These are phyloP conservation scores for Lepidurus couesii DNA, from an alignment of 1,140 invertebrate genomes.

Conservation along the genomic window DNA sequence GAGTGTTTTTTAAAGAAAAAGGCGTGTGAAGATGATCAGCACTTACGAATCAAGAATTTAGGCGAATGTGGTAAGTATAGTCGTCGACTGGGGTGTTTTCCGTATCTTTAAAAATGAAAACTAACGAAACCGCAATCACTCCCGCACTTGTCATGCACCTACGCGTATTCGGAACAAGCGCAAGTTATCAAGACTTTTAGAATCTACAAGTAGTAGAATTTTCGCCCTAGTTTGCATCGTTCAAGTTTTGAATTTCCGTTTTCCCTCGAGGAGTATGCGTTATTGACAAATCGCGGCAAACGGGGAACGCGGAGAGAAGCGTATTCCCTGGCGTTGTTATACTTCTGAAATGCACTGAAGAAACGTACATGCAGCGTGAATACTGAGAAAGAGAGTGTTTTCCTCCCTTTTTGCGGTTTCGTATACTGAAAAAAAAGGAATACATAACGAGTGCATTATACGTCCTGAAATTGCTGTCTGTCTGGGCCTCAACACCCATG, in stretches of 20 bases:
- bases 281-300: neutral
- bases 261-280: neutral
- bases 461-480: neutral
- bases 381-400: neutral
- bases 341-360: neutral
- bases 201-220: no score
- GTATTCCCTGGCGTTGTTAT: neutral
- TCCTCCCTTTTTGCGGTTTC: neutral
- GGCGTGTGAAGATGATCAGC: constrained; percentile 50
- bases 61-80: constrained; percentile 12
- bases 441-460: neutral
- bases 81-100: neutral
- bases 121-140: no score
- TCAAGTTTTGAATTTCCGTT: no score
- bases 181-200: no score
- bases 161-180: no score
- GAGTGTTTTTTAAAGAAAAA: constrained; percentile 73
- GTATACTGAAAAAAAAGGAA: neutral
- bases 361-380: neutral
- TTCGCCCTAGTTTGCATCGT: no score
- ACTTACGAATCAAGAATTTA: neutral
- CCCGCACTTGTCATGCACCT: no score
- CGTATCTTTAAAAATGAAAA: neutral
- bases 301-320: neutral
- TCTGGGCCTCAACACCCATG: neutral